Evolutionary conservation across 2,113 vertebrate genomes (phyloP).

Genomic region (Sander vitreus): DNA sequence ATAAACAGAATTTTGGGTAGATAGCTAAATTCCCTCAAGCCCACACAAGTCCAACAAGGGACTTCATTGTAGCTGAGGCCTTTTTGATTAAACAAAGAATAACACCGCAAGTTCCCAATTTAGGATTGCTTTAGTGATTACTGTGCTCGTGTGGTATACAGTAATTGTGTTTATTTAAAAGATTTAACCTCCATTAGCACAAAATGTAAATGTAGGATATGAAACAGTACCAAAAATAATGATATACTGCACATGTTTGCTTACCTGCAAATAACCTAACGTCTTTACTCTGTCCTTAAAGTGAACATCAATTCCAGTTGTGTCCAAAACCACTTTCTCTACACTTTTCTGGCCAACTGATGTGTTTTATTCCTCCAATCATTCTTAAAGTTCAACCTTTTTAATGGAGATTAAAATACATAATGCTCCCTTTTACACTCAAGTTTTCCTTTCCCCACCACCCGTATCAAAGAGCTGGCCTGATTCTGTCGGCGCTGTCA

Average conservation of each 20-base stretch:
- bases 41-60: constrained; percentile 56
- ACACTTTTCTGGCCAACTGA: background rate
- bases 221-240: constrained; percentile 3
- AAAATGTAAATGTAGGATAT: constrained; percentile 4
- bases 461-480: constrained; percentile 74
- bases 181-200: constrained; percentile 13
- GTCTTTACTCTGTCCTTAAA: background rate
- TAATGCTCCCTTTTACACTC: constrained; percentile 60
- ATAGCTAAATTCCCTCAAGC: constrained; percentile 57
- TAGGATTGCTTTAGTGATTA: constrained; percentile 39
- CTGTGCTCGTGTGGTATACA: constrained; percentile 27
- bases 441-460: constrained; percentile 54
- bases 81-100: constrained; percentile 68
- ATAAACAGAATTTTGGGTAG: constrained; percentile 66
- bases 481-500: constrained; percentile 76
- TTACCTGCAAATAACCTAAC: background rate
- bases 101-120: constrained; percentile 50
- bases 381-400: constrained; percentile 43
- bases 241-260: background rate
- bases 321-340: background rate
- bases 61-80: constrained; percentile 48
- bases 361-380: constrained; percentile 31
- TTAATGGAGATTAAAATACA: constrained; percentile 62
- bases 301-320: background rate
- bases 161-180: constrained; percentile 45